Conservation (phyloP, 2,797 vertebrate genomes). For the Malurus splendens region DNA sequence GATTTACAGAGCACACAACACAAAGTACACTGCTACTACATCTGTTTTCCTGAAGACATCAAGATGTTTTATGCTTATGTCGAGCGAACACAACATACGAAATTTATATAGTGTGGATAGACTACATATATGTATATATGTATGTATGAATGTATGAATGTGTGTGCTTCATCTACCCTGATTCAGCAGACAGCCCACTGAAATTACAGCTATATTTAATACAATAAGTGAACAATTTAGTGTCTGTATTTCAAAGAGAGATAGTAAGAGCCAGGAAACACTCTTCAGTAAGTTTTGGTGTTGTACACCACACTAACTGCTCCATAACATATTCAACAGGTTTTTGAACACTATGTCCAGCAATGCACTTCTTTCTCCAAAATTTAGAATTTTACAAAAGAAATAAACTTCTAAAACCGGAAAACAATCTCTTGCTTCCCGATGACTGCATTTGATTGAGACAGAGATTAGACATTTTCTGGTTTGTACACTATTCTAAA, state of each 20-base stretch:
- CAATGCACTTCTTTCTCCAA: background rate
- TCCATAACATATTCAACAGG: background rate
- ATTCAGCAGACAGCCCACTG: background rate
- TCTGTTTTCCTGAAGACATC: background rate
- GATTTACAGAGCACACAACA: background rate
- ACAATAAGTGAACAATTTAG: background rate
- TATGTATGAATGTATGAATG: background rate
- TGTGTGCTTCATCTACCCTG: background rate
- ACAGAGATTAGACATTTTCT: slow-evolving; percentile 4
- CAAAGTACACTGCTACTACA: background rate
- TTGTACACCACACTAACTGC: background rate
- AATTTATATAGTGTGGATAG: background rate
- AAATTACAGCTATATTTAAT: background rate
- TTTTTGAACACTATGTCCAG: background rate
- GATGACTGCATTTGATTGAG: background rate
- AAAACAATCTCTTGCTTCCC: background rate
- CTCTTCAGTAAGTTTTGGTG: background rate
- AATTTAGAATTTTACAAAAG: background rate
- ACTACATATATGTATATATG: background rate
- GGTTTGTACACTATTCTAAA: background rate
- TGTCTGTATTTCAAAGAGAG: background rate
- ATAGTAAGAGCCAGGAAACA: background rate
- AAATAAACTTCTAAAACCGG: background rate
- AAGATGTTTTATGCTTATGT: background rate
- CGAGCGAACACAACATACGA: background rate